Evolutionary conservation across 2,888 invertebrate species (phyloP).

Genomic region (Timema podura): DNA sequence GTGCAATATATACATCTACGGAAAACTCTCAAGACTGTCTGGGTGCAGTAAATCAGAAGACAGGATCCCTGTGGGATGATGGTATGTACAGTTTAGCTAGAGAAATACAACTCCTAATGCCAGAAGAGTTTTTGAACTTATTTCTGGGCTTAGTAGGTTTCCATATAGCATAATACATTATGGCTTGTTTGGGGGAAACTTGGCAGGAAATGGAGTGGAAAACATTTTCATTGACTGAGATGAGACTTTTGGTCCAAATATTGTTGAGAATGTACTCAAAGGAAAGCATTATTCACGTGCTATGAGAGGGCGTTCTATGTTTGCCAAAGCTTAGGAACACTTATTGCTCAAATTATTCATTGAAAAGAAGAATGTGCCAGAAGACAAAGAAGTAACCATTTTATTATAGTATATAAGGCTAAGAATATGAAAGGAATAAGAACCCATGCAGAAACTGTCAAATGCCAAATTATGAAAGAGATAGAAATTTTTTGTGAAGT

Average conservation of each 20-base stretch:
- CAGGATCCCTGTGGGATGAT: no score
- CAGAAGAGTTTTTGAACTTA: no score
- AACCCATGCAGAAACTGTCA: background rate
- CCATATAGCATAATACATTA: background rate
- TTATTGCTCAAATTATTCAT: constrained; percentile 1
- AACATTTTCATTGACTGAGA: background rate
- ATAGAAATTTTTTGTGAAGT: background rate
- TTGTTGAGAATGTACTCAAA: background rate
- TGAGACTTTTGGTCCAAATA: background rate
- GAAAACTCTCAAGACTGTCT: no score
- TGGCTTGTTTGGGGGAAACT: constrained; percentile 4
- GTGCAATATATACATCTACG: no score
- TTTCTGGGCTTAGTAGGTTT: constrained; percentile 9
- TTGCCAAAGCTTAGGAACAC: background rate
- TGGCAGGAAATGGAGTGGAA: constrained; percentile 3
- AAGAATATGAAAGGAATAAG: background rate
- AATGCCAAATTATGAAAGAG: background rate
- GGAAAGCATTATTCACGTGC: constrained; percentile 4
- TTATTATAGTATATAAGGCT: background rate
- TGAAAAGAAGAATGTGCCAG: background rate
- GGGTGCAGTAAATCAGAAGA: no score
- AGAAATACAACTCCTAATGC: no score
- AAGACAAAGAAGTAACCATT: background rate
- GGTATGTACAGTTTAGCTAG: no score
- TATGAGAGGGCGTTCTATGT: background rate